These are phyloP conservation scores for Delphinapterus leucas DNA, from an alignment of 2,113 vertebrate species.

Conservation along the genomic window DNA sequence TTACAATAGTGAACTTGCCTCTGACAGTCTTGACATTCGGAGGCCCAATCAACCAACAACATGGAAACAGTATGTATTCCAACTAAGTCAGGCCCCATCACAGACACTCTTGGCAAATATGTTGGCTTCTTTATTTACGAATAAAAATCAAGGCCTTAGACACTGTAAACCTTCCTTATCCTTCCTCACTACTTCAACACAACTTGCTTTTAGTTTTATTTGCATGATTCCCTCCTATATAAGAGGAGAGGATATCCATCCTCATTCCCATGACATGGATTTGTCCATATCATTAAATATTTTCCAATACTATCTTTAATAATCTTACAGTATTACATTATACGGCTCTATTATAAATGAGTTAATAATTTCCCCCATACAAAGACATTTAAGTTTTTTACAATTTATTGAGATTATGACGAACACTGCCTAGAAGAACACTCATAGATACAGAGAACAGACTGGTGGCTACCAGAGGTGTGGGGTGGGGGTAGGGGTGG, in stretches of 20 bases:
- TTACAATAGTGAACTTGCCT: neutral
- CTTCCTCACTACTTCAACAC: neutral
- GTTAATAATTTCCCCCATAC: neutral
- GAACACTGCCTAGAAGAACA: neutral
- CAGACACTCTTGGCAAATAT: constrained; percentile 13
- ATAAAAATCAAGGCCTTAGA: neutral
- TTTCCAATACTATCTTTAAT: constrained; percentile 1
- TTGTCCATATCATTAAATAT: constrained; percentile 12
- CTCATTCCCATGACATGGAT: neutral
- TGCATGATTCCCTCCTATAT: neutral
- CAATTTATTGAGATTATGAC: constrained; percentile 13
- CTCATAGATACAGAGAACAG: neutral
- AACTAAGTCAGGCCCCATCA: constrained; percentile 3
- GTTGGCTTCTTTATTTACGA: neutral
- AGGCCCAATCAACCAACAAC: neutral
- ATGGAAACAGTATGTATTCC: neutral
- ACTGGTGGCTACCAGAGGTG: neutral
- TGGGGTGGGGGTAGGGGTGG: neutral
- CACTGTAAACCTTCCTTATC: neutral
- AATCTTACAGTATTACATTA: neutral
- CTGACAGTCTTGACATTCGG: neutral
- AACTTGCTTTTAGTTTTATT: neutral
- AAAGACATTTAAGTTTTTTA: constrained; percentile 8
- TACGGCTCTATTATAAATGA: neutral
- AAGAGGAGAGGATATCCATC: neutral